Conservation (phyloP, 2,888 invertebrate species). For the Epinotia brunnichana region DNA sequence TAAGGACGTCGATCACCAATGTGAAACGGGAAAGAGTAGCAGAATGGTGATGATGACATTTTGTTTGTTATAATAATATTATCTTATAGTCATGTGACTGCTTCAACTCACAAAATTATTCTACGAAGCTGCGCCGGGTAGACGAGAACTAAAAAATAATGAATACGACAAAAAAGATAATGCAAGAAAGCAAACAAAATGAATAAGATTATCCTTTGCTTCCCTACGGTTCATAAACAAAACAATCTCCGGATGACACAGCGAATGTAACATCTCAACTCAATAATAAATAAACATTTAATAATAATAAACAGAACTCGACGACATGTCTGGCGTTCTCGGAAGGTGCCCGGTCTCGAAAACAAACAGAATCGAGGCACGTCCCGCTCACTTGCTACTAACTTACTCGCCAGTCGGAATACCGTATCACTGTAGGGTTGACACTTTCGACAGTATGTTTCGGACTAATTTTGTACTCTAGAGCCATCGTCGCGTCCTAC, state of each 20-base stretch:
- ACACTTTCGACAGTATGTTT: slow-evolving; percentile 37
- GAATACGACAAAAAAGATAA: slow-evolving; percentile 2
- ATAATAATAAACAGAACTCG: slow-evolving; percentile 43
- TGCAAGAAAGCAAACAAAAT: slow-evolving; percentile 23
- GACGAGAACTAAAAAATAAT: neutral
- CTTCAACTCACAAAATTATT: neutral
- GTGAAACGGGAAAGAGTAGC: too few relatives aligned
- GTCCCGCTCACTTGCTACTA: slow-evolving; percentile 77
- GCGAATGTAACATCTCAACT: slow-evolving; percentile 43
- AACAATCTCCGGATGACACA: slow-evolving; percentile 32
- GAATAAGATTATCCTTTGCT: slow-evolving; percentile 27
- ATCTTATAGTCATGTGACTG: too few relatives aligned
- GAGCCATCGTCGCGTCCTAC: neutral
- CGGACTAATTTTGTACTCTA: neutral
- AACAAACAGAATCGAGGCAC: slow-evolving; percentile 79
- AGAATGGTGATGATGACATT: neutral
- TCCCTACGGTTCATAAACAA: slow-evolving; percentile 28
- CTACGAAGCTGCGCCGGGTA: neutral
- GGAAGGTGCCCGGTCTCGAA: slow-evolving; percentile 67
- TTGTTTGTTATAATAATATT: neutral
- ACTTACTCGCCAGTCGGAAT: slow-evolving; percentile 70
- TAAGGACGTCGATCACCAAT: too few relatives aligned
- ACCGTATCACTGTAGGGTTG: slow-evolving; percentile 71
- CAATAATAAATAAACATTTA: slow-evolving; percentile 44
- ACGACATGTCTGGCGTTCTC: slow-evolving; percentile 58